phyloP scores from a whole-genome alignment of 2,888 invertebrate species.

The Notocelia uddmanniana region DNA sequence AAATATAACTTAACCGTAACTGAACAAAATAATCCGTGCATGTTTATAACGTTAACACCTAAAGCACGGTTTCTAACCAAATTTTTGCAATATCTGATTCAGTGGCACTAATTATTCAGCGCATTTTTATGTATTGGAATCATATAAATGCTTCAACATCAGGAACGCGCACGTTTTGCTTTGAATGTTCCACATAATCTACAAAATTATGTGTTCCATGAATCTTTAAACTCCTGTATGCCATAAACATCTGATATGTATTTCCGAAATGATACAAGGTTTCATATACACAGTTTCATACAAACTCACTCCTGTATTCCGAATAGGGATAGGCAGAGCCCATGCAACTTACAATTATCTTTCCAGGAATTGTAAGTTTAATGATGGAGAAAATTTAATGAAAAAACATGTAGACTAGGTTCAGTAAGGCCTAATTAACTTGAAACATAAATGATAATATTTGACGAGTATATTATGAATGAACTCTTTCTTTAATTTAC shows the following conservation, averaged over 20 bases:
- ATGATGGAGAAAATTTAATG: no score
- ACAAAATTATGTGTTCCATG: conserved; percentile 34
- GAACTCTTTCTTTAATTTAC: no score
- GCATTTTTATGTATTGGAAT: conserved; percentile 47
- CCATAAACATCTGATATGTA: conserved; percentile 60
- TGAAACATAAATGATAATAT: no score
- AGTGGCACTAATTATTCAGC: conserved; percentile 17
- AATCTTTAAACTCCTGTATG: conserved; percentile 54
- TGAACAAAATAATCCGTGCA: conserved; percentile 46
- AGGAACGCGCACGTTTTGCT: conserved; percentile 34
- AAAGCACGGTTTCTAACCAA: conserved; percentile 47
- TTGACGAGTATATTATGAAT: no score
- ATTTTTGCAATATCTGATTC: conserved; percentile 17
- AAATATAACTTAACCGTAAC: conserved; percentile 50
- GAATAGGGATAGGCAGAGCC: no score
- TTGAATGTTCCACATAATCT: conserved; percentile 21
- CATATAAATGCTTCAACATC: conserved; percentile 49
- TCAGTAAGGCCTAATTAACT: no score
- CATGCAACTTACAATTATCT: no score
- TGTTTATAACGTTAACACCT: conserved; percentile 36
- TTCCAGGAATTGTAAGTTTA: no score
- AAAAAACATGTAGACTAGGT: no score
- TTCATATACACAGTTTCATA: no score
- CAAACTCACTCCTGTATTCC: no score
- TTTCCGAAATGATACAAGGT: conserved; percentile 24